Percentiles rank a stretch among this genome's conserved stretches.
Evolutionary conservation across 2,888 invertebrate species (phyloP).

Genomic region (Disparrhopalites patrizii): DNA sequence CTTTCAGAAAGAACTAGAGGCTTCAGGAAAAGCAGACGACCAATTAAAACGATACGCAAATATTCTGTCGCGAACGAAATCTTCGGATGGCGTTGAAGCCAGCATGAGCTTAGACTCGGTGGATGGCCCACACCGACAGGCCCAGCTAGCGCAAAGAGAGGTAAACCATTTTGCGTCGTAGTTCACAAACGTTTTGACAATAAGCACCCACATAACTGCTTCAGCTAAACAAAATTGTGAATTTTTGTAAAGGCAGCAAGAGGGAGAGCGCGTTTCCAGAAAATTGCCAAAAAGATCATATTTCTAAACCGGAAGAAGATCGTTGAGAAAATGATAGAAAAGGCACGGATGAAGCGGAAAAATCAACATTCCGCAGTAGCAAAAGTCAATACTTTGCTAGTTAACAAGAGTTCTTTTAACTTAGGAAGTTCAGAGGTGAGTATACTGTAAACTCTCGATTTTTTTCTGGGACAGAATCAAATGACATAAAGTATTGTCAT

Average conservation of each 20-base stretch:
- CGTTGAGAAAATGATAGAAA: slow-evolving; percentile 38
- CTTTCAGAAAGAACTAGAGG: no score
- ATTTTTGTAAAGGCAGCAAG: background rate
- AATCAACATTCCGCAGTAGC: background rate
- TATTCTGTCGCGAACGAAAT: background rate
- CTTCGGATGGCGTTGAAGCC: background rate
- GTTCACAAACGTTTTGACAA: background rate
- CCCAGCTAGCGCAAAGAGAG: no score
- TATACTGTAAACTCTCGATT: background rate
- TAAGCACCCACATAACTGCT: background rate
- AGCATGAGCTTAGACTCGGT: background rate
- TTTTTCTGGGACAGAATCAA: no score
- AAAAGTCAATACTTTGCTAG: background rate
- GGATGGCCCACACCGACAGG: no score
- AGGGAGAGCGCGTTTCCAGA: slow-evolving; percentile 29
- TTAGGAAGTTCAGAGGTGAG: slow-evolving; percentile 13
- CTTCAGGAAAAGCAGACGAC: no score
- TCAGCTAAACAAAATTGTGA: background rate
- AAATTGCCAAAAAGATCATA: slow-evolving; percentile 42
- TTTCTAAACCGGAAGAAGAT: slow-evolving; percentile 44
- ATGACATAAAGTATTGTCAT: no score
- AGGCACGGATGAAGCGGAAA: slow-evolving; percentile 32
- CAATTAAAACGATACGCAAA: background rate
- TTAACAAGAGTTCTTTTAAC: slow-evolving; percentile 19
- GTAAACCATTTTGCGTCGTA: no score